Percentiles rank a stretch among this genome's conserved stretches.
Conservation (phyloP, 2,113 vertebrate genomes). For the Budorcas taxicolor region DNA sequence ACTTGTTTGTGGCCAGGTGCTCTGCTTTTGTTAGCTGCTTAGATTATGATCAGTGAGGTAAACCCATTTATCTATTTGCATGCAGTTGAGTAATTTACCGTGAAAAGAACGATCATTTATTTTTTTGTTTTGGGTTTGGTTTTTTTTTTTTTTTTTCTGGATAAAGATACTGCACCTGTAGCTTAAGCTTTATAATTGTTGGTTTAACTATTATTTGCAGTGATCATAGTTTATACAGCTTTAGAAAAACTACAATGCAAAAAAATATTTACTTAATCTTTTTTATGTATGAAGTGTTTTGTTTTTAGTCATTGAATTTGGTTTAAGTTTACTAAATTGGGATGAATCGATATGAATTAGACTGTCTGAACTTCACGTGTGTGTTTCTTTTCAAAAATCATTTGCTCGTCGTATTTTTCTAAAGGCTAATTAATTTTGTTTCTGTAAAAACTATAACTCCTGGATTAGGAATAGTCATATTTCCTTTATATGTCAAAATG, state of each 20-base stretch:
- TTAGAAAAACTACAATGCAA: conserved; percentile 76
- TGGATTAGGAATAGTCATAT: conserved; percentile 36
- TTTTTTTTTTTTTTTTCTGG: conserved; percentile 59
- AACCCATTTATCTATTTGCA: conserved; percentile 72
- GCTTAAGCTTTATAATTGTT: conserved; percentile 76
- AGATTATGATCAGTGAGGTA: conserved; percentile 78
- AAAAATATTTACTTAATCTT: conserved; percentile 38
- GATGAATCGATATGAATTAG: conserved; percentile 66
- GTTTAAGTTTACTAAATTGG: conserved; percentile 70
- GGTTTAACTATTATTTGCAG: conserved; percentile 73
- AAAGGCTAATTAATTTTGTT: conserved; percentile 64
- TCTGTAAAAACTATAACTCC: conserved; percentile 45
- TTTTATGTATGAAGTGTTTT: conserved; percentile 61
- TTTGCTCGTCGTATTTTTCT: conserved; percentile 57
- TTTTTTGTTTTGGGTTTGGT: not conserved
- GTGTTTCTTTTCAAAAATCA: conserved; percentile 55
- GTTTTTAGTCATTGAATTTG: conserved; percentile 63
- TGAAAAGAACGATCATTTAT: conserved; percentile 48
- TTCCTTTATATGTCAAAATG: conserved; percentile 41
- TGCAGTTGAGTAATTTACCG: conserved; percentile 70
- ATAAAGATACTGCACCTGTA: conserved; percentile 81
- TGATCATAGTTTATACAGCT: conserved; percentile 79
- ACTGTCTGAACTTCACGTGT: conserved; percentile 63
- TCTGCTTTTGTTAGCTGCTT: conserved; percentile 66
- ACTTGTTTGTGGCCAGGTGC: conserved; percentile 73